Base-by-base conservation (phyloP, 2,113 vertebrate genomes). In the Archocentrus centrarchus region DNA sequence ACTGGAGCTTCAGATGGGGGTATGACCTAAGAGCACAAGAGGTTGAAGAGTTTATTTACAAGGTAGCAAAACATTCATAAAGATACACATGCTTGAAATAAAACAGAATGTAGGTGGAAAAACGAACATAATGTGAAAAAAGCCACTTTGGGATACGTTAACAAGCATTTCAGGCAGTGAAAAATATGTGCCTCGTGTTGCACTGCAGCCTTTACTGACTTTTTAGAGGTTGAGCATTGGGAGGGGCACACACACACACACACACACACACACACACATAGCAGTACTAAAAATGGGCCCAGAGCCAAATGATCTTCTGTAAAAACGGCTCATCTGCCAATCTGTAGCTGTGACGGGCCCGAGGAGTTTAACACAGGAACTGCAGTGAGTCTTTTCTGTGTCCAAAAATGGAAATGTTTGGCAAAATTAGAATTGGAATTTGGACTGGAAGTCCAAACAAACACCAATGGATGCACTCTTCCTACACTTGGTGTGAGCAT, bases 211-310 rank as follows among this genome's bases (percentile, higher is more conserved):
- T 6, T 11, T 22, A 37, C 17, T 68, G 53, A 58, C 15, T 61
- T 30, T 30, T 15, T 57, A 82, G 83, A 88, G 50, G 76, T 78
- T 2, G 53, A 7, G 35, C 17, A 70, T 37, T 60, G 27, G 79
- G 82, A 85, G 87, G 20, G 41, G 76, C 24, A 9, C 39, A 3
- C 9, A 10, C 39, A 41, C 39, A 41, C 44, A 53, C 3, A 30
- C n/a, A 41, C 44, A 53, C 3, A 30, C n/a, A 50, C 41, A 68
- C 64, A 27, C 27, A 27, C 2, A 44, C 1, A 35, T 13, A 58
- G 50, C 9, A 22, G 55, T 53, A 32, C 17, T 59, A 85, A 82
- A 89, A 89, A 87, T 83, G 86, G 68, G 82, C 84, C 81, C 2
- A 6, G 13, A 78, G 91, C 82, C 47, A 89, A 82, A 57, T 11